Conservation (phyloP, 2,113 vertebrate species). For the Oncorhynchus tshawytscha region DNA sequence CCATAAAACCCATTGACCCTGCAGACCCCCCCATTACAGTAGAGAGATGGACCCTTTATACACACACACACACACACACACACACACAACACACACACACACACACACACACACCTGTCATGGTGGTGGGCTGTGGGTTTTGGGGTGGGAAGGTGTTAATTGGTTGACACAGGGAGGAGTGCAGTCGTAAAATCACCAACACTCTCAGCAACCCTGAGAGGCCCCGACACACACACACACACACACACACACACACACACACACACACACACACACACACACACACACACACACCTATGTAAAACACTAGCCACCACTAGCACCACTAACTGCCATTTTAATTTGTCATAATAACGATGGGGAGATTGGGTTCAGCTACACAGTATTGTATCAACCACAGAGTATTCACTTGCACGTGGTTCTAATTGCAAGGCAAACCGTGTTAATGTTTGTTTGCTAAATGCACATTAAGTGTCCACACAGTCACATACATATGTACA, state of each 20-base stretch:
- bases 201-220: constrained; percentile 35
- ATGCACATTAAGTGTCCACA: constrained; percentile 25
- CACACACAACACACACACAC: background rate
- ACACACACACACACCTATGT: background rate
- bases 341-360: constrained; percentile 46
- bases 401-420: constrained; percentile 7
- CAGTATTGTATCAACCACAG: background rate
- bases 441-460: constrained; percentile 59
- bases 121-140: constrained; percentile 10
- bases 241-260: too few relatives aligned
- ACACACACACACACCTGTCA: background rate
- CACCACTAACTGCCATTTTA: constrained; percentile 35
- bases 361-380: constrained; percentile 14
- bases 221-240: background rate
- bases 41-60: too few relatives aligned
- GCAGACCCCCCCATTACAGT: too few relatives aligned
- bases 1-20: too few relatives aligned
- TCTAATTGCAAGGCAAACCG: constrained; percentile 47
- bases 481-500: constrained; percentile 2
- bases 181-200: constrained; percentile 25
- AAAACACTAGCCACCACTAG: constrained; percentile 8
- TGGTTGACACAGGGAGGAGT: constrained; percentile 54
- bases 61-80: background rate
- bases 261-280: too few relatives aligned
- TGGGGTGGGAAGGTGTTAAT: constrained; percentile 48